A percentile compares a stretch with the other conserved stretches of the same genome.
Conservation (phyloP, 2,797 vertebrate species). For the Masticophis lateralis region DNA sequence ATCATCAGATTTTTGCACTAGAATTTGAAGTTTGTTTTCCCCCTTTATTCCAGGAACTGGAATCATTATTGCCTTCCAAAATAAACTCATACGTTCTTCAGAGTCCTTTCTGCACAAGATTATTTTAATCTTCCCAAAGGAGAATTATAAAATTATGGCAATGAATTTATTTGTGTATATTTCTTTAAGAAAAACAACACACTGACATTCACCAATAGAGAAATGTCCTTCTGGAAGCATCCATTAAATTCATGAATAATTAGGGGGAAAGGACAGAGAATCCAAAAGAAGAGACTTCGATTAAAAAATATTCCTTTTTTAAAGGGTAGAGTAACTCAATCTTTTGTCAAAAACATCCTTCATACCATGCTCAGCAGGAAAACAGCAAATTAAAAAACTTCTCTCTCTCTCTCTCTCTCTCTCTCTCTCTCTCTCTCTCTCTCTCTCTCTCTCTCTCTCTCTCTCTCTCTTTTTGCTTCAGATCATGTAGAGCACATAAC, state of each 20-base stretch:
- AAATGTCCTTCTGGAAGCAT: slow-evolving; percentile 24
- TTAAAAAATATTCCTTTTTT: slow-evolving; percentile 9
- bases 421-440: neutral
- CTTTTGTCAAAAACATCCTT: slow-evolving; percentile 43
- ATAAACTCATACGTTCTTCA: slow-evolving; percentile 39
- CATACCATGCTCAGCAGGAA: slow-evolving; percentile 52
- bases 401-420: slow-evolving; percentile 3
- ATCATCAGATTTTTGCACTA: slow-evolving; percentile 18
- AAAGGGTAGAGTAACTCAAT: neutral
- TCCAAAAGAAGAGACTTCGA: slow-evolving; percentile 19
- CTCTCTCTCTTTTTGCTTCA: neutral
- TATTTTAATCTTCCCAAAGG: slow-evolving; percentile 45
- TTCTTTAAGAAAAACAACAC: slow-evolving; percentile 40
- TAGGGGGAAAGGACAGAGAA: slow-evolving; percentile 1
- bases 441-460: neutral
- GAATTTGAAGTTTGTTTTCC: slow-evolving; percentile 21
- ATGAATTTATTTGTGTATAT: slow-evolving; percentile 31
- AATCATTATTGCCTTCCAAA: slow-evolving; percentile 24
- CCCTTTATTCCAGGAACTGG: neutral
- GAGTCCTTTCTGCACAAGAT: slow-evolving; percentile 29
- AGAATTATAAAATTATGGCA: slow-evolving; percentile 52
- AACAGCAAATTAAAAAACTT: slow-evolving; percentile 53
- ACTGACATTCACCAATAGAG: slow-evolving; percentile 30
- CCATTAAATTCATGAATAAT: slow-evolving; percentile 40
- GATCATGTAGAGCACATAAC: slow-evolving; percentile 27